Percentiles rank a stretch among this genome's conserved stretches.
Conservation (phyloP, 2,888 invertebrate species). For the Nomada hirtipes region DNA sequence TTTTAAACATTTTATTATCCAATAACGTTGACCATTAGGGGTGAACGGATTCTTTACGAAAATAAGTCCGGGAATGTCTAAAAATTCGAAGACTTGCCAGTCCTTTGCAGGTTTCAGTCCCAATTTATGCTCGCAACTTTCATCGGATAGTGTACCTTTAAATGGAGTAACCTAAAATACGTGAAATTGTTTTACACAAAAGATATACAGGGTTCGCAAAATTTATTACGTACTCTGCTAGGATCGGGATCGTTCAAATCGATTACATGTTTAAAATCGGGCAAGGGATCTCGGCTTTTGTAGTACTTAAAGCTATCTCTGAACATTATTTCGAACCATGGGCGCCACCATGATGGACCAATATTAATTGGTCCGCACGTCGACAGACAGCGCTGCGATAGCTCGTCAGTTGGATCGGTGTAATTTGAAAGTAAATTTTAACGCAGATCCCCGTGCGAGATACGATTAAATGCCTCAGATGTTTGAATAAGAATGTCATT, state of each 20-base stretch:
- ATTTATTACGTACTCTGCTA: constrained; percentile 67
- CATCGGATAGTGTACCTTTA: constrained; percentile 35
- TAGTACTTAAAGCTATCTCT: constrained; percentile 92
- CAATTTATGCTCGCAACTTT: constrained; percentile 68
- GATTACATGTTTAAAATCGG: constrained; percentile 88
- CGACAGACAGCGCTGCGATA: constrained; percentile 30
- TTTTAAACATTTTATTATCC: constrained; percentile 91
- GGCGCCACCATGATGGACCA: constrained; percentile 67
- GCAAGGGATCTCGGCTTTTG: constrained; percentile 89
- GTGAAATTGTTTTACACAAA: not conserved
- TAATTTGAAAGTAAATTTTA: constrained; percentile 62
- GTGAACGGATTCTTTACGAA: constrained; percentile 95
- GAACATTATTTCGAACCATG: constrained; percentile 85
- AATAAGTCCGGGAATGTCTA: constrained; percentile 90
- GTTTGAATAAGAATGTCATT: constrained; percentile 56
- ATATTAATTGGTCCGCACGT: not conserved
- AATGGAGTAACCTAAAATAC: constrained; percentile 81
- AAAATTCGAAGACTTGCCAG: constrained; percentile 89
- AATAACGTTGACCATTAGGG: constrained; percentile 90
- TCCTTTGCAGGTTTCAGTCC: constrained; percentile 84
- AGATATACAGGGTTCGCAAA: constrained; percentile 1
- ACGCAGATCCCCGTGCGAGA: constrained; percentile 42
- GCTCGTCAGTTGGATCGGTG: constrained; percentile 13
- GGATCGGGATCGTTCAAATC: constrained; percentile 84
- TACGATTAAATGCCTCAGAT: constrained; percentile 45